Base-by-base conservation (phyloP, 2,797 vertebrate genomes). In the Valencia hispanica region DNA sequence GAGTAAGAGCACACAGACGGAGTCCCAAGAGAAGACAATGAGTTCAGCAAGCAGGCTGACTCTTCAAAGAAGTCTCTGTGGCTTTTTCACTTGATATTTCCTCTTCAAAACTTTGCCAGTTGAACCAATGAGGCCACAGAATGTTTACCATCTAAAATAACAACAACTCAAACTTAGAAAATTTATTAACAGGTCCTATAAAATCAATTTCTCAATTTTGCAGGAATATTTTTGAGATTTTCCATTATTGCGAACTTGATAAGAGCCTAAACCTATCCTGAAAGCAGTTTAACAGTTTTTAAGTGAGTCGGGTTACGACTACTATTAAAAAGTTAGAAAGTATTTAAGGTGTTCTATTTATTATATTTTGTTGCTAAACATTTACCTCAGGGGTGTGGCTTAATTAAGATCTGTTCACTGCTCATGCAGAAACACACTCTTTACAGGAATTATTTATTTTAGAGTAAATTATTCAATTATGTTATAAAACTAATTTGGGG, bases 1-100 rank as follows among this genome's bases (percentile, higher is more conserved):
- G 80, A 85, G 84, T 75, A 74, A 74, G 81, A 79, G 75, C 72
- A 57, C 77, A 57, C 74, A 70, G 82, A 51, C 74, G 27, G 57
- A 77, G 63, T 68, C 39, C 39, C 1, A 2, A 70, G 70, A 65
- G 65, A 50, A 82, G 41, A 73, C 75, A 76, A 45, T 4, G 43
- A 47, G 70, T 72, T 73, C 65, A 68, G 61, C 71, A 48, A 9
- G 36, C 70, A 66, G 76, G 66, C 66, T 15, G 80, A 83, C 78
- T 43, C n/a, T 74, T 39, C 6, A 12, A 57, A 77, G 68, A 25
- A 75, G 61, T 48, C 53, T 34, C 7, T 78, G 45, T 50, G 65
- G 41, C 36, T 32, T 79, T 34, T 20, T 39, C 27, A 57, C 75
- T 51, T 48, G 12, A 69, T 77, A 73, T 70, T 70, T 20, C 51